These are phyloP conservation scores for Megaleporinus macrocephalus DNA, from an alignment of 2,113 vertebrate genomes.

Conservation along the genomic window DNA sequence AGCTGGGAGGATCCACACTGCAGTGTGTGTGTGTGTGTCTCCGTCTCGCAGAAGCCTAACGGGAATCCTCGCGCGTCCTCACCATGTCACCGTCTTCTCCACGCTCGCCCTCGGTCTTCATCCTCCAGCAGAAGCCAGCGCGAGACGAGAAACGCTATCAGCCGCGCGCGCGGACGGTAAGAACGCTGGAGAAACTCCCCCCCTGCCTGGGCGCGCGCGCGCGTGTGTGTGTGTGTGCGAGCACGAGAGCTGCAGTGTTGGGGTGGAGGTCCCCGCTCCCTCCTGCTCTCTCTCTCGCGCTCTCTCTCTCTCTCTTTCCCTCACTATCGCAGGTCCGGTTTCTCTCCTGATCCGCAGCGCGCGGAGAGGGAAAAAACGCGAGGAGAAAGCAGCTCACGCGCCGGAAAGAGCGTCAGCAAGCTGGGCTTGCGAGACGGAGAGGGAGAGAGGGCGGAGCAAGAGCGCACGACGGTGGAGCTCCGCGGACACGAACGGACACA, in stretches of 20 bases:
- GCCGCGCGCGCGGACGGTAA: neutral
- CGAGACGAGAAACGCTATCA: neutral
- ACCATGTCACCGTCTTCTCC: neutral
- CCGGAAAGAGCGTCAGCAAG: neutral
- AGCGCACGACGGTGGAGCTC: neutral
- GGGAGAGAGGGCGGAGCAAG: neutral
- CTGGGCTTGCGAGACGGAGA: neutral
- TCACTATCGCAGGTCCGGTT: neutral
- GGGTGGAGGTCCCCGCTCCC: neutral
- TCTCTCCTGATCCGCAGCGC: neutral
- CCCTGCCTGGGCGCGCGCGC: neutral
- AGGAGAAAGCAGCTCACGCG: neutral
- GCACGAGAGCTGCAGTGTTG: neutral
- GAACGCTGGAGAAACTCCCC: neutral
- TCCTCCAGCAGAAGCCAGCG: too few relatives aligned
- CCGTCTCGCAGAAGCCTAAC: neutral
- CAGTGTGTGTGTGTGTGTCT: neutral
- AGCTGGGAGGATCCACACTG: conserved; percentile 1
- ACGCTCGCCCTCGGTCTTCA: neutral
- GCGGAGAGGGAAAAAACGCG: neutral
- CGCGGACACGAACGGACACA: too few relatives aligned
- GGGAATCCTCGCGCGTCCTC: neutral
- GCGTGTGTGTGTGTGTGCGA: neutral
- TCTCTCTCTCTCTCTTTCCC: neutral
- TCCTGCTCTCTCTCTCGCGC: neutral